phyloP scores from a whole-genome alignment of 92 coral and sea anemone genomes.

The Epizoanthus fatuus region DNA sequence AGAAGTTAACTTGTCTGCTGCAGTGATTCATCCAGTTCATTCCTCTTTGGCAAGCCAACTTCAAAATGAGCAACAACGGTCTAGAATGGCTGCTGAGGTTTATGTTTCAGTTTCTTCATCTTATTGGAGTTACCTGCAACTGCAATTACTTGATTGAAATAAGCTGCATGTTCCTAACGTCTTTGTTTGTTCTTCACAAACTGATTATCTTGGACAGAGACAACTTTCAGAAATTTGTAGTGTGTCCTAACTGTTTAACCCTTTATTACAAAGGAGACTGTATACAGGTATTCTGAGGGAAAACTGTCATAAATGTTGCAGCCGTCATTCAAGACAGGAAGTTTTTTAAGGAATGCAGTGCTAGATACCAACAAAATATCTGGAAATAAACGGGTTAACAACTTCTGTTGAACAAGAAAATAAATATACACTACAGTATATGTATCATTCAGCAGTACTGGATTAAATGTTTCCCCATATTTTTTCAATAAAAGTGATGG shows the following conservation, averaged over 20 bases:
- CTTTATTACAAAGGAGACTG: slow-evolving; percentile 56
- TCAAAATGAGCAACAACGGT: slow-evolving; percentile 77
- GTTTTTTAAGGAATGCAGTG: too few species aligned
- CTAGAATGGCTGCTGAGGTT: slow-evolving; percentile 76
- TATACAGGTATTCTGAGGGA: slow-evolving; percentile 24
- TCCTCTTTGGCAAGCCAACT: slow-evolving; percentile 74
- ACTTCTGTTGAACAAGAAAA: too few species aligned
- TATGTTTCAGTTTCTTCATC: slow-evolving; percentile 67
- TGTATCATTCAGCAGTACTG: too few species aligned
- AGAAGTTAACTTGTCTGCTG: slow-evolving; percentile 40
- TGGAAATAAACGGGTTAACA: too few species aligned
- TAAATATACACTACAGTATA: too few species aligned
- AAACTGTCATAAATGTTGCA: neutral
- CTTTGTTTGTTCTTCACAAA: slow-evolving; percentile 59
- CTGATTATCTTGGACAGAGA: slow-evolving; percentile 59
- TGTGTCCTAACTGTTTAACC: slow-evolving; percentile 62
- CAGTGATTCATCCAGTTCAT: slow-evolving; percentile 58
- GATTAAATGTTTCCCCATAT: too few species aligned
- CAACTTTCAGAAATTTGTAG: slow-evolving; percentile 70
- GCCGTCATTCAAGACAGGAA: too few species aligned
- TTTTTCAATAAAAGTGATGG: too few species aligned
- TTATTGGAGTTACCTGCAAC: slow-evolving; percentile 53
- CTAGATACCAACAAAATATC: too few species aligned
- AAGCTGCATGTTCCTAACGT: slow-evolving; percentile 65
- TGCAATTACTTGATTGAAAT: slow-evolving; percentile 55